These are phyloP conservation scores for Serilophus lunatus DNA, from an alignment of 2,113 vertebrate species.

Conservation along the genomic window DNA sequence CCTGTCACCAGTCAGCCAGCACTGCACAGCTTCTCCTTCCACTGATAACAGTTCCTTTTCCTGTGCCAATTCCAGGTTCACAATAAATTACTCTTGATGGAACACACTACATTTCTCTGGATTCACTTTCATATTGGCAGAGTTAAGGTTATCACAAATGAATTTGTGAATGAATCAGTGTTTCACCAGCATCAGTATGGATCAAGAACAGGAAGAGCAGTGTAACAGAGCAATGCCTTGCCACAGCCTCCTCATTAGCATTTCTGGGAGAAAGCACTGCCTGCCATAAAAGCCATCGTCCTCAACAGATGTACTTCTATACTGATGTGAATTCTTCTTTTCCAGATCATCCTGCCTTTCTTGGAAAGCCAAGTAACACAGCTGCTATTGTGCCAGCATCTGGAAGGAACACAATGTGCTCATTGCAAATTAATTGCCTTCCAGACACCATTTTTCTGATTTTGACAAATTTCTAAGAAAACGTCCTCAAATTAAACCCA, in stretches of 20 bases:
- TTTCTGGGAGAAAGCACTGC: neutral
- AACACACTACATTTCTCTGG: neutral
- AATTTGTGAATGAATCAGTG: neutral
- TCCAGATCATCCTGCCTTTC: neutral
- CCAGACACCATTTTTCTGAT: neutral
- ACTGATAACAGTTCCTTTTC: neutral
- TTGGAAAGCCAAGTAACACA: neutral
- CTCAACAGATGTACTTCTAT: neutral
- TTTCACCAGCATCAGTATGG: neutral
- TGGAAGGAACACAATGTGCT: neutral
- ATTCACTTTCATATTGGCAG: neutral
- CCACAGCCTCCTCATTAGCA: neutral
- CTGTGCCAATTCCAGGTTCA: neutral
- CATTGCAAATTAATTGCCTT: neutral
- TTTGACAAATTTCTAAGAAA: neutral
- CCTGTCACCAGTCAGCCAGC: neutral
- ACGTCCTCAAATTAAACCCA: neutral
- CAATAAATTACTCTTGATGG: neutral
- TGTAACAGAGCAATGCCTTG: neutral
- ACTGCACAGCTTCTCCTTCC: neutral
- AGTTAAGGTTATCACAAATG: neutral
- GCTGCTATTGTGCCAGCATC: neutral
- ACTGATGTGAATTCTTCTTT: neutral
- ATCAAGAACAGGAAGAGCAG: neutral
- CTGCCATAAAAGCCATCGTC: neutral